Conservation (phyloP, 2,113 vertebrate species). For the Sinocyclocheilus grahami region DNA sequence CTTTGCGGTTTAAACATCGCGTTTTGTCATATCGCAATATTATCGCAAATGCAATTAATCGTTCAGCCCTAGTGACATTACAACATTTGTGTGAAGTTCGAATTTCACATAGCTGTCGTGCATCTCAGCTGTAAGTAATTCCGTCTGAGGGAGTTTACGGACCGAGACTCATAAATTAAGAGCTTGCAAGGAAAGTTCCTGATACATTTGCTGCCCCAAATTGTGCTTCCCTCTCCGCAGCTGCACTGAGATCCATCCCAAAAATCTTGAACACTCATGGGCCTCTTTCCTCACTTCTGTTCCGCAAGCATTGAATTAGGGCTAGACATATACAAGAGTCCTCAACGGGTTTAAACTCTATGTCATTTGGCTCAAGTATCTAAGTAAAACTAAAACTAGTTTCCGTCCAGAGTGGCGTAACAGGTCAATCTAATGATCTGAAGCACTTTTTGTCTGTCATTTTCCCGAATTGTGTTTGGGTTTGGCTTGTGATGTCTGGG, state of each 20-base stretch:
- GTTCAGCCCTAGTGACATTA: too few relatives aligned
- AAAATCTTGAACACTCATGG: constrained; percentile 32
- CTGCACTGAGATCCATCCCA: constrained; percentile 31
- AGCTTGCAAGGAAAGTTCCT: constrained; percentile 28
- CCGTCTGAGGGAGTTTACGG: constrained; percentile 18
- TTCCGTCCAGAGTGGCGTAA: constrained; percentile 22
- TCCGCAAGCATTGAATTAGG: constrained; percentile 41
- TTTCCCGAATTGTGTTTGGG: constrained; percentile 69
- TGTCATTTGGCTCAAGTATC: constrained; percentile 40
- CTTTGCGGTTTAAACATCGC: too few relatives aligned
- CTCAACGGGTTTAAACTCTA: constrained; percentile 34
- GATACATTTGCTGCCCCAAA: constrained; percentile 35
- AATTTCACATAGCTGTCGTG: background rate
- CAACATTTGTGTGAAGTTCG: constrained; percentile 1
- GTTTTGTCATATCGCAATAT: too few relatives aligned
- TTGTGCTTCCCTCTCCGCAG: constrained; percentile 13
- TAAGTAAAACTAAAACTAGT: constrained; percentile 37
- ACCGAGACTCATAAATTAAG: constrained; percentile 21
- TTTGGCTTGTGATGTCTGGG: constrained; percentile 60
- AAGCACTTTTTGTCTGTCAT: constrained; percentile 42
- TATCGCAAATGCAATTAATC: too few relatives aligned
- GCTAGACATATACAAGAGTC: constrained; percentile 37
- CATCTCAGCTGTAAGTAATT: constrained; percentile 43
- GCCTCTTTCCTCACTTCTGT: constrained; percentile 37
- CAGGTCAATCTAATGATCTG: constrained; percentile 42